Conservation (phyloP, 2,888 invertebrate species). For the Helleia helle region DNA sequence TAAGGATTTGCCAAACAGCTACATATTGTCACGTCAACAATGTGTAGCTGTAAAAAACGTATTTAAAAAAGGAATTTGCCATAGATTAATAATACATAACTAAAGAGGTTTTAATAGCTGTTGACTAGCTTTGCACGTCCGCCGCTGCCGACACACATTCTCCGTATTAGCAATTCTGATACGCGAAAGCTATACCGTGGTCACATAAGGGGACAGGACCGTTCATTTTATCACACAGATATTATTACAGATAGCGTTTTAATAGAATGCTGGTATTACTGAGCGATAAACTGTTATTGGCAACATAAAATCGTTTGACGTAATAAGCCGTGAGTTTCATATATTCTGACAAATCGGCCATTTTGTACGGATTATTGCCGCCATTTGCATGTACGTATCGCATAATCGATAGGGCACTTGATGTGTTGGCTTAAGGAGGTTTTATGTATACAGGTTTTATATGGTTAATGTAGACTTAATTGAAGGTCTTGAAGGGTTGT, state of each 20-base stretch:
- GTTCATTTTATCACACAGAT: slow-evolving; percentile 54
- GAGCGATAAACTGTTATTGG: slow-evolving; percentile 49
- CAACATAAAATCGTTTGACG: slow-evolving; percentile 54
- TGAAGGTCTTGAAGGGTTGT: no score
- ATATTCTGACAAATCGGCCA: slow-evolving; percentile 59
- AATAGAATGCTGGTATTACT: slow-evolving; percentile 55
- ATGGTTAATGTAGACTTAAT: no score
- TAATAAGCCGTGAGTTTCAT: slow-evolving; percentile 56
- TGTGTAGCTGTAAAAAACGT: no score
- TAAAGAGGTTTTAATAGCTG: slow-evolving; percentile 13
- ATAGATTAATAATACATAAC: no score
- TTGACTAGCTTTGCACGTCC: slow-evolving; percentile 29
- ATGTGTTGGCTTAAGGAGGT: no score
- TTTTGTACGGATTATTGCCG: slow-evolving; percentile 40
- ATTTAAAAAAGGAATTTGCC: no score
- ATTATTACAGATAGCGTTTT: slow-evolving; percentile 45
- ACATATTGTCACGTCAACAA: no score
- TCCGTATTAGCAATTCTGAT: slow-evolving; percentile 68
- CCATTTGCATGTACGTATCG: slow-evolving; percentile 48
- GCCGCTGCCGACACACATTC: slow-evolving; percentile 51
- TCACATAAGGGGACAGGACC: no score
- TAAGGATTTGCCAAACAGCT: no score
- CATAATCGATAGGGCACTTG: no score
- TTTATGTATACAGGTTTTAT: no score
- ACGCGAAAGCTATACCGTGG: slow-evolving; percentile 61